Percentiles rank a stretch among this genome's conserved stretches.
phyloP scores from a whole-genome alignment of 1,140 invertebrate species.

The Ruditapes philippinarum region DNA sequence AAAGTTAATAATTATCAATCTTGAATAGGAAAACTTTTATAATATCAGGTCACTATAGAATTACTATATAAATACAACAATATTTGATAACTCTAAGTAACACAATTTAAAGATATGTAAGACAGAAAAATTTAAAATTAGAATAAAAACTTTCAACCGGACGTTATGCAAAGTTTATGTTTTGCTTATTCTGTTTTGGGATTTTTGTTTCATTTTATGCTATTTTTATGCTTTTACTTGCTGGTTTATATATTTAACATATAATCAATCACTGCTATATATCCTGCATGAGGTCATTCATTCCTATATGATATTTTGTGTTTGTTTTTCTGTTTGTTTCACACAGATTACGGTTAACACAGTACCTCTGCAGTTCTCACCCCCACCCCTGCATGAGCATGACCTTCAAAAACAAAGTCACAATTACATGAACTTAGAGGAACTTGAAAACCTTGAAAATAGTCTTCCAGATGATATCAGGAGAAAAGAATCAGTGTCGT shows the following conservation, averaged over 20 bases:
- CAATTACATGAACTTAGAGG: slow-evolving; percentile 64
- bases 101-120: too few relatives aligned
- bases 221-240: too few relatives aligned
- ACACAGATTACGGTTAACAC: slow-evolving; percentile 46
- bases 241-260: background rate
- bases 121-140: too few relatives aligned
- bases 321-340: slow-evolving; percentile 49
- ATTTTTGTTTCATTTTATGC: too few relatives aligned
- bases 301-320: slow-evolving; percentile 3
- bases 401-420: slow-evolving; percentile 34
- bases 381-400: slow-evolving; percentile 62
- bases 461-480: slow-evolving; percentile 40
- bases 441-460: slow-evolving; percentile 50
- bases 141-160: too few relatives aligned
- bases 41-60: too few relatives aligned
- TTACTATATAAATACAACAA: too few relatives aligned
- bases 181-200: too few relatives aligned
- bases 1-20: too few relatives aligned
- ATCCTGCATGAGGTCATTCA: background rate
- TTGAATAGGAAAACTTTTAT: too few relatives aligned
- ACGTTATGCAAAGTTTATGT: too few relatives aligned
- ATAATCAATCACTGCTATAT: background rate
- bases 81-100: too few relatives aligned
- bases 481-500: slow-evolving; percentile 28
- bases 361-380: background rate